Evolutionary conservation across 1,140 invertebrate genomes (phyloP).

Genomic region (Papilio machaon): DNA sequence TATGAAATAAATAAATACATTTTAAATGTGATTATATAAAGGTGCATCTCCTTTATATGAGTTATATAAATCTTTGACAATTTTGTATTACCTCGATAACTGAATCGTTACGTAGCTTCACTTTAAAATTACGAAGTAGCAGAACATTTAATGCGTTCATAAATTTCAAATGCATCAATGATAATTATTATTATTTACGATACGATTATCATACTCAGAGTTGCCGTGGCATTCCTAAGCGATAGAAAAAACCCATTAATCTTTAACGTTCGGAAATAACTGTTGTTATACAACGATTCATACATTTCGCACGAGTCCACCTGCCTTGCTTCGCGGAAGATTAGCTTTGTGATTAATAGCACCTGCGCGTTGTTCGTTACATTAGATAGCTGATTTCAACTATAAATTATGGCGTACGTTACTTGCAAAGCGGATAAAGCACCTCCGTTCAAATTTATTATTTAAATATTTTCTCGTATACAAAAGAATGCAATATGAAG

Average conservation of each 20-base stretch:
- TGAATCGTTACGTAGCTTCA: too few relatives aligned
- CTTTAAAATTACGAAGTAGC: too few relatives aligned
- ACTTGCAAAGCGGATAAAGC: neutral
- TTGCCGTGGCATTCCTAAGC: neutral
- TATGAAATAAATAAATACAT: too few relatives aligned
- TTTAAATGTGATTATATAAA: too few relatives aligned
- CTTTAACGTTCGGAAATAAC: slow-evolving; percentile 11
- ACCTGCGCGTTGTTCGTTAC: slow-evolving; percentile 22
- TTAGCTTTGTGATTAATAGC: slow-evolving; percentile 33
- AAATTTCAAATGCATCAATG: too few relatives aligned
- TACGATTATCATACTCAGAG: neutral
- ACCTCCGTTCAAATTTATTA: neutral
- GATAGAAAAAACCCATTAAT: neutral
- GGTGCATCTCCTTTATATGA: too few relatives aligned
- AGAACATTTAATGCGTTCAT: too few relatives aligned
- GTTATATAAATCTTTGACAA: too few relatives aligned
- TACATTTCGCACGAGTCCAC: slow-evolving; percentile 26
- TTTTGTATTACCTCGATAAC: too few relatives aligned
- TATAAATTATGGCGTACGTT: slow-evolving; percentile 27
- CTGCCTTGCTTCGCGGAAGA: slow-evolving; percentile 28
- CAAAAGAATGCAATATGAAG: neutral
- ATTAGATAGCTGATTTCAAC: slow-evolving; percentile 34
- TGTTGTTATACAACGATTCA: slow-evolving; percentile 4
- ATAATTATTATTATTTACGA: neutral
- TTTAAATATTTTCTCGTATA: neutral